Percentiles rank a stretch among this genome's conserved stretches.
These are phyloP conservation scores for Epistrophella euchroma DNA, from an alignment of 2,888 invertebrate species.

Conservation along the genomic window DNA sequence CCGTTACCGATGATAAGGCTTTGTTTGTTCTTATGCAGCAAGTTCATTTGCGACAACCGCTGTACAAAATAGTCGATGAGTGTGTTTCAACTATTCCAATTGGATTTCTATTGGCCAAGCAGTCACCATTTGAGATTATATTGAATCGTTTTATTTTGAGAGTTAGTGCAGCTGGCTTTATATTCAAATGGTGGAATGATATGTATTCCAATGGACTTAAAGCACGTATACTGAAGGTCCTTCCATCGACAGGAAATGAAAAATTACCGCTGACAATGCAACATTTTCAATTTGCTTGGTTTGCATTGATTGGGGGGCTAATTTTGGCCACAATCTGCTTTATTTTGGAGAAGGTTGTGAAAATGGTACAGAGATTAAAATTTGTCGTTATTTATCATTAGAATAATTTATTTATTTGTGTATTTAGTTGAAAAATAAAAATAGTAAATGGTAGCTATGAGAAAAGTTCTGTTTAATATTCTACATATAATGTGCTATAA, in stretches of 20 bases:
- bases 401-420: neutral
- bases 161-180: constrained; percentile 76
- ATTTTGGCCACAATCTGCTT: constrained; percentile 32
- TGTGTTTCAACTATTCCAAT: constrained; percentile 77
- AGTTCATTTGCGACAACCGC: constrained; percentile 73
- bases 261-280: constrained; percentile 69
- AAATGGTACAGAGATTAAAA: constrained; percentile 61
- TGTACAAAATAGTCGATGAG: constrained; percentile 76
- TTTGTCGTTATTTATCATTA: constrained; percentile 69
- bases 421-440: no score
- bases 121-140: constrained; percentile 77
- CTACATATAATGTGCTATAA: no score
- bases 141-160: constrained; percentile 78
- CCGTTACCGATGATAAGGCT: constrained; percentile 76
- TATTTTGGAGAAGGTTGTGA: constrained; percentile 63
- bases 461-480: no score
- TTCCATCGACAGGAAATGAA: constrained; percentile 42
- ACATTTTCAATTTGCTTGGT: constrained; percentile 78
- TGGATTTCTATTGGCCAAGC: constrained; percentile 77
- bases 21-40: constrained; percentile 78
- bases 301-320: constrained; percentile 72
- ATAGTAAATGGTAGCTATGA: no score
- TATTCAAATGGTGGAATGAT: constrained; percentile 77
- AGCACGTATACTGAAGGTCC: constrained; percentile 68
- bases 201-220: constrained; percentile 72